Conservation (phyloP, 2,797 vertebrate species). For the Vespertilio murinus region DNA sequence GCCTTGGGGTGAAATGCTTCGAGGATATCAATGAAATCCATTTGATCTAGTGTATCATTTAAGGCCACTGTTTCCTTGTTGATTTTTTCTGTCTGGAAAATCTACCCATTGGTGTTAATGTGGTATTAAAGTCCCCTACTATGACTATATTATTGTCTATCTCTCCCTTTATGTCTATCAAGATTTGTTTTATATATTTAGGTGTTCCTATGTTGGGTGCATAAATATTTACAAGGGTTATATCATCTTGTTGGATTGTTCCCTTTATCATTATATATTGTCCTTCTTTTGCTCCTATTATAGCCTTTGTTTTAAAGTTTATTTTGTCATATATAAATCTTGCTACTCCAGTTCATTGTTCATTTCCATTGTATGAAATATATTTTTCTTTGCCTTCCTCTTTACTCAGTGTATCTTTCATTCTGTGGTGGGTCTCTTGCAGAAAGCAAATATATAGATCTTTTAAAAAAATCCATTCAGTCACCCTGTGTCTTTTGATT, state of each 20-base stretch:
- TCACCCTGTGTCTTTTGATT: neutral
- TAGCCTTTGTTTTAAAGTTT: neutral
- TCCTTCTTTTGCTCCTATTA: neutral
- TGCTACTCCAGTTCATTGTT: neutral
- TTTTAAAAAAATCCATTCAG: neutral
- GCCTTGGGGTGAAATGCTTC: neutral
- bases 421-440: neutral
- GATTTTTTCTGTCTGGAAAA: neutral
- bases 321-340: neutral
- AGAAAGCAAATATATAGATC: neutral
- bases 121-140: neutral
- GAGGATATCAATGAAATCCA: neutral
- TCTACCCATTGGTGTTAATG: neutral
- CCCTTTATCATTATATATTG: neutral
- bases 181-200: neutral
- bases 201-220: neutral
- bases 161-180: neutral
- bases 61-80: neutral
- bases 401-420: neutral
- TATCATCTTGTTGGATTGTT: neutral
- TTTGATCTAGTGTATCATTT: neutral
- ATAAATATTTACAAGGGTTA: neutral
- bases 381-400: neutral
- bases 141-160: neutral
- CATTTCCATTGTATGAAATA: neutral